A percentile compares a stretch with the other conserved stretches of the same genome.
Conservation (phyloP, 2,888 invertebrate genomes). For the Meganola albula region DNA sequence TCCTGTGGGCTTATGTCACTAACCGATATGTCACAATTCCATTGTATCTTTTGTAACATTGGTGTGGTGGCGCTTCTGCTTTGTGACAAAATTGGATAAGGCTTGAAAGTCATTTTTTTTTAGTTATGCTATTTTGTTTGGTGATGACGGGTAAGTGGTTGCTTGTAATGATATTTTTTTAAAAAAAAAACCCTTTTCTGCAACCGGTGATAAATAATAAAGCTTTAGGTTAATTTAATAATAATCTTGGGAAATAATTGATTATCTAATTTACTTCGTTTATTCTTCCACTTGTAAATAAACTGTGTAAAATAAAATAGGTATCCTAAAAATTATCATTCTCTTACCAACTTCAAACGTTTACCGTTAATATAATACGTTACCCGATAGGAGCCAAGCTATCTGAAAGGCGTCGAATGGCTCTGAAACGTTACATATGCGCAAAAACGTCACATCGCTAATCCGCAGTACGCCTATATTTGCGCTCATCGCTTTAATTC, state of each 20-base stretch:
- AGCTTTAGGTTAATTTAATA: neutral
- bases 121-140: slow-evolving; percentile 33
- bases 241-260: neutral
- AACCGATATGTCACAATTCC: slow-evolving; percentile 58
- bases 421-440: slow-evolving; percentile 55
- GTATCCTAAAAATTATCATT: too few species aligned
- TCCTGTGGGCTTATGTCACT: slow-evolving; percentile 53
- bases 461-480: slow-evolving; percentile 53
- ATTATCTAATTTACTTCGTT: neutral
- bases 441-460: slow-evolving; percentile 56
- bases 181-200: neutral
- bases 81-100: slow-evolving; percentile 47
- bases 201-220: too few species aligned
- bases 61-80: slow-evolving; percentile 67
- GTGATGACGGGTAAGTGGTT: slow-evolving; percentile 50
- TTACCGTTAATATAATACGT: too few species aligned
- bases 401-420: too few species aligned
- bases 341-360: too few species aligned
- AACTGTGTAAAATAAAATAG: too few species aligned
- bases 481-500: slow-evolving; percentile 58
- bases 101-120: slow-evolving; percentile 63
- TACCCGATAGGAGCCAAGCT: too few species aligned
- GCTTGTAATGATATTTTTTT: slow-evolving; percentile 32
- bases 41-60: slow-evolving; percentile 34
- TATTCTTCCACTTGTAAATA: too few species aligned